Evolutionary conservation across 1,140 invertebrate species (phyloP).

Genomic region (Colletes latitarsis): DNA sequence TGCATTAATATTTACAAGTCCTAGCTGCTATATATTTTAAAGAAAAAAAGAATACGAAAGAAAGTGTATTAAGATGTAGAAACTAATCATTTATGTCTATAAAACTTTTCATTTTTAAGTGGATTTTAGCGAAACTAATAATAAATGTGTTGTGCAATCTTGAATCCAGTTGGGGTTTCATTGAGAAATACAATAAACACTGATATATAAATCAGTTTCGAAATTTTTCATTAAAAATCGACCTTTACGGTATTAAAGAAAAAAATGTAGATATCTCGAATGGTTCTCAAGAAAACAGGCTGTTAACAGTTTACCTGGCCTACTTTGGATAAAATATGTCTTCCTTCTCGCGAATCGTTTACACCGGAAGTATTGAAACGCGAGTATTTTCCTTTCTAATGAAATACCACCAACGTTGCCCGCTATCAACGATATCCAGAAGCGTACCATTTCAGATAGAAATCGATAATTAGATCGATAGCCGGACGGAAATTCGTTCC

Average conservation of each 20-base stretch:
- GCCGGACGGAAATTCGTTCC: slow-evolving; percentile 31
- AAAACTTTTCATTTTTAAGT: neutral
- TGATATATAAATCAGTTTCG: no score
- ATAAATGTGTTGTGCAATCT: no score
- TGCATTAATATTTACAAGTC: neutral
- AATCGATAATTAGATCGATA: slow-evolving; percentile 59
- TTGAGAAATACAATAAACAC: no score
- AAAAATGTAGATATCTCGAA: no score
- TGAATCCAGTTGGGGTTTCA: no score
- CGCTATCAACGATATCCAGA: neutral
- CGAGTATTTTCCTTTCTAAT: slow-evolving; percentile 49
- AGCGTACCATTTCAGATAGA: slow-evolving; percentile 32
- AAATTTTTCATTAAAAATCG: no score
- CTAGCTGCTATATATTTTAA: neutral
- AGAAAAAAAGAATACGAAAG: neutral
- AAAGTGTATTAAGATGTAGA: neutral
- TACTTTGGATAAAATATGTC: slow-evolving; percentile 4
- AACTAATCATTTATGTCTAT: neutral
- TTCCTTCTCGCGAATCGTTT: slow-evolving; percentile 26
- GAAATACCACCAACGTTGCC: slow-evolving; percentile 30
- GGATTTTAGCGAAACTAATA: neutral
- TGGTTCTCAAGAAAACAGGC: no score
- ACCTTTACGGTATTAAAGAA: no score
- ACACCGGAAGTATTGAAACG: slow-evolving; percentile 47
- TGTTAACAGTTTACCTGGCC: no score